A percentile compares a stretch with the other conserved stretches of the same genome.
Conservation (phyloP, 2,113 vertebrate genomes). For the Mormoops blainvillei region DNA sequence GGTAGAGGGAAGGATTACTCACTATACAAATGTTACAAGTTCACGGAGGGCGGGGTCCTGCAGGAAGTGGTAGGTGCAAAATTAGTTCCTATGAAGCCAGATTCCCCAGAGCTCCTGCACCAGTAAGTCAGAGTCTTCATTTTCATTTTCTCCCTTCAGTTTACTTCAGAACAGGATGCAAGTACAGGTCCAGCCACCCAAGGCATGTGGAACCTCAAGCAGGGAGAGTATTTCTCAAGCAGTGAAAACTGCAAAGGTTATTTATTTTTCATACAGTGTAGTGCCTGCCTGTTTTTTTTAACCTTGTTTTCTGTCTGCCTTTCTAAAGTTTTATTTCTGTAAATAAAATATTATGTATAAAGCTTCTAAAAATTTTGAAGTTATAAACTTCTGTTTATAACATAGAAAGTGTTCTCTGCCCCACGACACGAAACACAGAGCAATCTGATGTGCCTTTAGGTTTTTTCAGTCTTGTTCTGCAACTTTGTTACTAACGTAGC, state of each 20-base stretch:
- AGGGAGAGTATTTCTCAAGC: background rate
- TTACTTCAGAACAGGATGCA: background rate
- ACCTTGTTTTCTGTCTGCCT: background rate
- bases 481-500: background rate
- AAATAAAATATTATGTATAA: background rate
- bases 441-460: background rate
- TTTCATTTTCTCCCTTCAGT: background rate
- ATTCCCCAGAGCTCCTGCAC: background rate
- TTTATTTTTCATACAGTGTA: background rate
- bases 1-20: slow-evolving; percentile 23
- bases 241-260: background rate
- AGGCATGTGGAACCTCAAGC: background rate
- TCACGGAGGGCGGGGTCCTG: background rate
- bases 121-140: background rate
- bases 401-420: background rate
- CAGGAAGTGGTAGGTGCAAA: background rate
- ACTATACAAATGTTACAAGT: background rate
- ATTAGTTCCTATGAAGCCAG: background rate
- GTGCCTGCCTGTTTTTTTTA: background rate
- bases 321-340: background rate
- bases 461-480: background rate
- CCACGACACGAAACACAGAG: background rate
- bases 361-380: background rate
- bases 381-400: background rate
- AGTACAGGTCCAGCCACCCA: background rate